Evolutionary conservation across 2,113 vertebrate species (phyloP).

Genomic region (Oostethus manadensis): DNA sequence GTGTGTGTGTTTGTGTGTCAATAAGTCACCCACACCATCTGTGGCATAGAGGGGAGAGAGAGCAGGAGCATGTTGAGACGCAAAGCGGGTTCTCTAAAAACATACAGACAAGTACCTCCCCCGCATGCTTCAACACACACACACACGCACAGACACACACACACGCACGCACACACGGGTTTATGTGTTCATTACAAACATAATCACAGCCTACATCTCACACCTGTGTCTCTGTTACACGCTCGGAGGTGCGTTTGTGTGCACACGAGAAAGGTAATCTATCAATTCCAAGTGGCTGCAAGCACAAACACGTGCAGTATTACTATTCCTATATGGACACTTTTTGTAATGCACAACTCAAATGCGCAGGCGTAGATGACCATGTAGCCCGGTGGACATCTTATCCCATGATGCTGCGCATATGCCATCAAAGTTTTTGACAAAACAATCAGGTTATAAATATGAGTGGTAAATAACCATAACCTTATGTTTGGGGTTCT

Average conservation of each 20-base stretch:
- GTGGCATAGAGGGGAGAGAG: slow-evolving; percentile 56
- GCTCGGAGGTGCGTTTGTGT: slow-evolving; percentile 27
- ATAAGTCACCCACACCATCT: slow-evolving; percentile 71
- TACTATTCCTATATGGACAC: not conserved
- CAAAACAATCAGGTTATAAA: too few species aligned
- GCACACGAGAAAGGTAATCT: not conserved
- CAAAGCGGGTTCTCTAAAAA: slow-evolving; percentile 57
- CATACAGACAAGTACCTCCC: slow-evolving; percentile 50
- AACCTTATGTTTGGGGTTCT: too few species aligned
- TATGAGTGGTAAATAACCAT: too few species aligned
- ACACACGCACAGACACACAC: slow-evolving; percentile 17
- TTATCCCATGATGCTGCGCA: not conserved
- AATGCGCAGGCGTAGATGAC: not conserved
- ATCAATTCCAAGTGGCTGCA: not conserved
- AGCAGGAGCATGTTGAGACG: slow-evolving; percentile 63
- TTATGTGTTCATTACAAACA: slow-evolving; percentile 49
- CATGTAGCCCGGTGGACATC: not conserved
- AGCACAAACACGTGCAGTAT: not conserved
- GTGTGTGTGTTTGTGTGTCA: slow-evolving; percentile 35
- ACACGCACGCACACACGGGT: slow-evolving; percentile 15
- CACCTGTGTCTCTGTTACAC: slow-evolving; percentile 51
- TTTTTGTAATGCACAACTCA: slow-evolving; percentile 2
- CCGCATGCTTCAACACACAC: slow-evolving; percentile 37
- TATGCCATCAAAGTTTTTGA: too few species aligned
- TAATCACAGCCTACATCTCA: slow-evolving; percentile 49